Evolutionary conservation across 2,797 vertebrate genomes (phyloP), one percentile per base, ranked within the genome.

Genomic region (Streptopelia turtur): DNA sequence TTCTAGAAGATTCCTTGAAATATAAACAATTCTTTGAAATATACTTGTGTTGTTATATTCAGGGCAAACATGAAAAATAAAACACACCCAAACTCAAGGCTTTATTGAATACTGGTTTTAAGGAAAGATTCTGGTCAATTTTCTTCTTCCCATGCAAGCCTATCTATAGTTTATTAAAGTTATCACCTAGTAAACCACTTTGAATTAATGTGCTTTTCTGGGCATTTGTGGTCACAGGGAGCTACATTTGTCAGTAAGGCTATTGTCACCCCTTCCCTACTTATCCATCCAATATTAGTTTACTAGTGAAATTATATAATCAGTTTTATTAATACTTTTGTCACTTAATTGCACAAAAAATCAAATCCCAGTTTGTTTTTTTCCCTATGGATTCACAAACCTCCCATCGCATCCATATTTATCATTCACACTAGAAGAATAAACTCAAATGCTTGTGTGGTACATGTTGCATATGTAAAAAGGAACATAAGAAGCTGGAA

Each of bases 361-460:
- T 88, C 66, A 95, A 89, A 84, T 89, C 87, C 80, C 94, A 53
- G 45, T 49, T 43, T 64, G 64, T 35, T 89, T 83, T 23, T 45
- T 45, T 20, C 13, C 43, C 59, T 78, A 3, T 65, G 64, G 80
- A 95, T 81, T 84, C 94, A 43, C 70, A 91, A 85, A 83, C 68
- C 64, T 93, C 85, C 78, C 77, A 71, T 90, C 88, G 83, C 90
- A 96, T 96, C 78, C 90, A 96, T 96, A 95, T 96, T 96, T 95
- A 96, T 96, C 75, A 94, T 53, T 94, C 1, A 1, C 27, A 47
- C 1, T 7, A 59, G 75, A 89, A 93, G 77, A 82, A 96, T 94
- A 71, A 77, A 60, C 86, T 92, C 45, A 72, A 61, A 95, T 91
- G 61, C 75, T 71, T 72, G 64, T 65, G 71, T 93, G 68, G 33